Evolutionary conservation across 1,140 invertebrate species (phyloP).

Genomic region (Notospermus geniculatus): DNA sequence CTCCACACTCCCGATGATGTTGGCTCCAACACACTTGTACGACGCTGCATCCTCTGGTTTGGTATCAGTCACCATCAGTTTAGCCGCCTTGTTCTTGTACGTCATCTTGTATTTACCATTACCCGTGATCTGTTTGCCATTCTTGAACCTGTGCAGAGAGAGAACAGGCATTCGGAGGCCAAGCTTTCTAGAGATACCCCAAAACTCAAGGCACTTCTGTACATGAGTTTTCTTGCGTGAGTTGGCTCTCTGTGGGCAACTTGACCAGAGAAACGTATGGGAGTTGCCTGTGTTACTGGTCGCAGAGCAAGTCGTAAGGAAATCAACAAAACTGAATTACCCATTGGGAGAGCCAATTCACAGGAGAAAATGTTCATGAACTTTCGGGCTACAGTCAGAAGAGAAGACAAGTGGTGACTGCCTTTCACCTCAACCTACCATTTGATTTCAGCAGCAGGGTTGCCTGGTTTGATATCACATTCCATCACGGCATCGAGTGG

Average conservation of each 20-base stretch:
- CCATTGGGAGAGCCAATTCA: too few species aligned
- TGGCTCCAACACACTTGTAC: constrained; percentile 84
- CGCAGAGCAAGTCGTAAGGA: too few species aligned
- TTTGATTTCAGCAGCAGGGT: constrained; percentile 38
- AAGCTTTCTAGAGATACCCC: too few species aligned
- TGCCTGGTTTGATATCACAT: constrained; percentile 41
- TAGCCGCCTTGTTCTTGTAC: constrained; percentile 43
- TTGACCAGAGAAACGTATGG: too few species aligned
- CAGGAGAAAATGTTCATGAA: too few species aligned
- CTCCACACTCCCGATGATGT: constrained; percentile 50
- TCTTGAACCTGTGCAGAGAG: constrained; percentile 40
- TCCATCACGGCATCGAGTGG: constrained; percentile 37
- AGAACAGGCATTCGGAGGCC: neutral
- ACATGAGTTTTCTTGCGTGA: too few species aligned
- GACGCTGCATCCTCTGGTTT: constrained; percentile 84
- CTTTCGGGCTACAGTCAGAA: too few species aligned
- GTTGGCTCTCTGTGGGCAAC: too few species aligned
- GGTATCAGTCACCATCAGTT: constrained; percentile 83
- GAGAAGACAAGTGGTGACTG: too few species aligned
- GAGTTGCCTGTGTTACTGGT: too few species aligned
- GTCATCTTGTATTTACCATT: constrained; percentile 35
- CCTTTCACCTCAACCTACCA: constrained; percentile 27
- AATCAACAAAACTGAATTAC: too few species aligned
- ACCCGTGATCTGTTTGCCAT: constrained; percentile 37
- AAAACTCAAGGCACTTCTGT: neutral